These are phyloP conservation scores for Halcyon smyrnensis DNA, from an alignment of 2,797 vertebrate genomes.

Conservation along the genomic window DNA sequence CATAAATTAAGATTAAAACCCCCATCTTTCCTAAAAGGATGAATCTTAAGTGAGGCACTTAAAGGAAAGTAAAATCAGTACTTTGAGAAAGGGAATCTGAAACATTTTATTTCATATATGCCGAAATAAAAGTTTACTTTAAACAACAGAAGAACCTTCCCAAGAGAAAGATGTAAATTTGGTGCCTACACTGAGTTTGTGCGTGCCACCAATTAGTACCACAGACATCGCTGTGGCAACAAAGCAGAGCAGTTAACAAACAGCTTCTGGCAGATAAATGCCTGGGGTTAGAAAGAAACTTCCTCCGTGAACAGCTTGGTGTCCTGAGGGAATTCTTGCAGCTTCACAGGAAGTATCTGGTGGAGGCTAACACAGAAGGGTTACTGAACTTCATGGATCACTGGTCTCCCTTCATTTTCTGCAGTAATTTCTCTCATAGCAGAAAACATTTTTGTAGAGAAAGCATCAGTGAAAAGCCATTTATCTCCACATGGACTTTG, in stretches of 20 bases:
- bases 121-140: not conserved
- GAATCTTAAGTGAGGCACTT: accelerated
- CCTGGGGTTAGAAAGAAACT: not conserved
- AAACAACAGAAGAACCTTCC: not conserved
- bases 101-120: not conserved
- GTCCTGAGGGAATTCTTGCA: not conserved
- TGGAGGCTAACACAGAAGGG: not conserved
- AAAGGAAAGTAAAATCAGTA: not conserved
- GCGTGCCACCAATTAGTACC: not conserved
- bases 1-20: not conserved
- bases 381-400: not conserved
- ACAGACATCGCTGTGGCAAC: not conserved
- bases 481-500: not conserved
- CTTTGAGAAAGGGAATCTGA: not conserved
- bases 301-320: not conserved
- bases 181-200: not conserved
- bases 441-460: not conserved
- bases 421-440: not conserved
- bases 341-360: not conserved
- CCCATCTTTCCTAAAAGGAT: not conserved
- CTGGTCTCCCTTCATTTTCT: not conserved
- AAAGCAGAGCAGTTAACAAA: not conserved
- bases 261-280: constrained; percentile 2
- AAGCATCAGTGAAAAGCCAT: not conserved
- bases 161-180: not conserved